Evolutionary conservation across 2,888 invertebrate genomes (phyloP).

Genomic region (Ochropacha duplaris): DNA sequence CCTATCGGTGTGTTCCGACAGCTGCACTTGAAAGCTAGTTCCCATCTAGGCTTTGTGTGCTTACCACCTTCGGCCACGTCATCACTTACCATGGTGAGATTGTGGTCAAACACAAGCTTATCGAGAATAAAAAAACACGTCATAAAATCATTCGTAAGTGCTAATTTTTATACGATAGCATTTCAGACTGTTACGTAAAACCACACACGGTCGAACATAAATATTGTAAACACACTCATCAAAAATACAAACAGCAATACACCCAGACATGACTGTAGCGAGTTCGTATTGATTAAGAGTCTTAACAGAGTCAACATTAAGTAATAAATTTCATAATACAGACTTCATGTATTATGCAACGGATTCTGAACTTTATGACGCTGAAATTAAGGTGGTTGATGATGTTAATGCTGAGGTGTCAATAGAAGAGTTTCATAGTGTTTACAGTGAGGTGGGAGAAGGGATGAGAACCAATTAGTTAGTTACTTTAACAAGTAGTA

Average conservation of each 20-base stretch:
- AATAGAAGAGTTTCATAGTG: conserved; percentile 39
- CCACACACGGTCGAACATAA: conserved; percentile 22
- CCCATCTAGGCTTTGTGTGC: no score
- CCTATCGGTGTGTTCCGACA: no score
- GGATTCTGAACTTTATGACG: conserved; percentile 17
- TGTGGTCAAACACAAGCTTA: no score
- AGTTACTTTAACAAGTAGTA: conserved; percentile 34
- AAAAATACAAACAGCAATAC: conserved; percentile 49
- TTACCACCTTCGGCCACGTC: no score
- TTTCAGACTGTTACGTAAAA: conserved; percentile 36
- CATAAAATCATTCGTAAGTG: conserved; percentile 33
- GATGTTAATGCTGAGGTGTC: conserved; percentile 24
- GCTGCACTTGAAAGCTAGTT: no score
- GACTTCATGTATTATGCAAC: conserved; percentile 12
- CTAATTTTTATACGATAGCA: conserved; percentile 45
- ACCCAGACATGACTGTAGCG: conserved; percentile 56
- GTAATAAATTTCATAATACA: conserved; percentile 43
- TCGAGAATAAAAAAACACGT: conserved; percentile 6
- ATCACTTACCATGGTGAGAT: no score
- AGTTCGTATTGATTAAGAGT: conserved; percentile 67
- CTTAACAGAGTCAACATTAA: conserved; percentile 50
- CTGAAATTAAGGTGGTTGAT: conserved; percentile 2
- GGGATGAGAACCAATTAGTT: conserved; percentile 34
- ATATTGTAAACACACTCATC: conserved; percentile 43
- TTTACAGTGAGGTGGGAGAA: conserved; percentile 28